Evolutionary conservation across 35 echinoderm and acorn worm genomes (phyloP).

Genomic region (Stichopus chloronotus): DNA sequence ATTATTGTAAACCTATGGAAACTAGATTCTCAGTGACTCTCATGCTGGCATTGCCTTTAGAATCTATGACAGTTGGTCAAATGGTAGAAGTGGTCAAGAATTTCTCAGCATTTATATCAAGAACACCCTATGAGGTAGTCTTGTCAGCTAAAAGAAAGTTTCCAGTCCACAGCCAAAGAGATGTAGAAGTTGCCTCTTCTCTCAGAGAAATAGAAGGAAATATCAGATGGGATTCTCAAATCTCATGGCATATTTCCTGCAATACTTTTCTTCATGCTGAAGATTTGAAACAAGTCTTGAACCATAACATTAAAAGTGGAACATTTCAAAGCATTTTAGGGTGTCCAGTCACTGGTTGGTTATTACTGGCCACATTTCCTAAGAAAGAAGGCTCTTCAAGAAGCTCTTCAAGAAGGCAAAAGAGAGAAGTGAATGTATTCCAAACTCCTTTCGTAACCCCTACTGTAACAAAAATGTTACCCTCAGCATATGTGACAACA

Average conservation of each 20-base stretch:
- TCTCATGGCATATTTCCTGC: constrained; percentile 16
- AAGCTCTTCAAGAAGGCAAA: neutral
- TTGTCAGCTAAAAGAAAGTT: neutral
- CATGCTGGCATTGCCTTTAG: constrained; percentile 22
- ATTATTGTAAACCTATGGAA: constrained; percentile 31
- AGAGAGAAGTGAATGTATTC: constrained; percentile 11
- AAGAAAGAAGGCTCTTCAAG: neutral
- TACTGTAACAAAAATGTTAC: neutral
- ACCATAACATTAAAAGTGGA: constrained; percentile 38
- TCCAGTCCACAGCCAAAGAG: neutral
- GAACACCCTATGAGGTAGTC: constrained; percentile 10
- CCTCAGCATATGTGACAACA: neutral
- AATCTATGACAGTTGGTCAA: neutral
- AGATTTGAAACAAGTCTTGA: constrained; percentile 10
- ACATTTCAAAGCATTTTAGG: constrained; percentile 2
- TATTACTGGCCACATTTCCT: neutral
- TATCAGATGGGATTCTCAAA: neutral
- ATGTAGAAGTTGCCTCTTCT: neutral
- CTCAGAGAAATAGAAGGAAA: neutral
- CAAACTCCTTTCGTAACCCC: constrained; percentile 25
- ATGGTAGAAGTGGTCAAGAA: neutral
- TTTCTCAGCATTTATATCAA: constrained; percentile 34
- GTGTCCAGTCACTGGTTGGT: neutral
- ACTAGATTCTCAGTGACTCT: constrained; percentile 9
- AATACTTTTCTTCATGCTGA: neutral